Conservation (phyloP, 2,888 invertebrate genomes). For the Eristalis arbustorum region DNA sequence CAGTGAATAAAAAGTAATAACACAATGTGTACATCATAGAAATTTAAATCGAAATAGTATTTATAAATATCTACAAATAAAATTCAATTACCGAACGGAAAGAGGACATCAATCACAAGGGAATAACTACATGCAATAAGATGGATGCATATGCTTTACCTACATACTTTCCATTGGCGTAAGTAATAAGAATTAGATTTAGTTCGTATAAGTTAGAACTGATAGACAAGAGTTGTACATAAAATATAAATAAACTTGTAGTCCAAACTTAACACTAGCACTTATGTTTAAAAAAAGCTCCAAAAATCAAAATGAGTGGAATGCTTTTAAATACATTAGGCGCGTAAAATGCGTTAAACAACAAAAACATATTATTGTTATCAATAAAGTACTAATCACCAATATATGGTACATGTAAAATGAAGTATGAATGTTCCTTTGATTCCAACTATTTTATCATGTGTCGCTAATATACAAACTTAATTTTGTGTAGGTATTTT, state of each 20-base stretch:
- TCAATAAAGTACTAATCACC: no score
- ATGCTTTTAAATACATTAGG: slow-evolving; percentile 38
- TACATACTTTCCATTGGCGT: slow-evolving; percentile 75
- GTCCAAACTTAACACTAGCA: neutral
- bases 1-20: slow-evolving; percentile 3
- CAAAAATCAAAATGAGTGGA: slow-evolving; percentile 55
- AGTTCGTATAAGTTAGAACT: no score
- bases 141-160: slow-evolving; percentile 75
- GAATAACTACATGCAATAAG: slow-evolving; percentile 69
- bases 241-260: neutral
- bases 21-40: neutral
- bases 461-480: no score
- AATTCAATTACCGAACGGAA: neutral
- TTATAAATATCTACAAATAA: neutral
- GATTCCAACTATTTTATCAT: no score
- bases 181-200: slow-evolving; percentile 59
- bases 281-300: slow-evolving; percentile 37
- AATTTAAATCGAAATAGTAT: neutral
- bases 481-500: no score
- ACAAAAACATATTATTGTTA: neutral
- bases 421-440: no score
- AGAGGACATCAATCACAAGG: neutral
- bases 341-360: neutral
- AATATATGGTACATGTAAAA: no score
- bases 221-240: no score